phyloP scores from a whole-genome alignment of 2,113 vertebrate species.

The Diadophis punctatus region DNA sequence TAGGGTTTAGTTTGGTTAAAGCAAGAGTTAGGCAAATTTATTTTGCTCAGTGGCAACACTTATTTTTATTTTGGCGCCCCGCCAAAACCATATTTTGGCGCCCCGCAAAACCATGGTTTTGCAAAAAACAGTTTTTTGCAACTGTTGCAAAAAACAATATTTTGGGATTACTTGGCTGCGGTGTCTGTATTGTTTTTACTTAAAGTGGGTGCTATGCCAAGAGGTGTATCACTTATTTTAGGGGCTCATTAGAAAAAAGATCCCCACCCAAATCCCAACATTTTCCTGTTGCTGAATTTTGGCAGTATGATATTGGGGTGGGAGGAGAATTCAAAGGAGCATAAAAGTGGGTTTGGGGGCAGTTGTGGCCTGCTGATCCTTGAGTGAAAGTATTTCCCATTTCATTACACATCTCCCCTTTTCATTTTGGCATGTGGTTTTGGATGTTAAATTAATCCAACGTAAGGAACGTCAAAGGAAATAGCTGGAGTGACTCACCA shows the following conservation, averaged over 20 bases:
- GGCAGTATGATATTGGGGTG: background rate
- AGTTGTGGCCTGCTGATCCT: background rate
- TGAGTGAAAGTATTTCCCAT: background rate
- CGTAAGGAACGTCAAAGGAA: background rate
- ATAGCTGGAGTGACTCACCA: conserved; percentile 77
- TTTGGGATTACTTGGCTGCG: background rate
- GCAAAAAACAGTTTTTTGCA: too few relatives aligned
- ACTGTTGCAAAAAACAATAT: background rate
- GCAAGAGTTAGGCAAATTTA: background rate
- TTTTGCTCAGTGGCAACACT: background rate
- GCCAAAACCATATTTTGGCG: too few relatives aligned
- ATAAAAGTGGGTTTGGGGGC: background rate
- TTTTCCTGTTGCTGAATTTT: background rate
- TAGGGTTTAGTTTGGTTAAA: background rate
- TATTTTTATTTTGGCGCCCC: background rate
- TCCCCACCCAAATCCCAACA: background rate
- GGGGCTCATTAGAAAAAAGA: background rate
- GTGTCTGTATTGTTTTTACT: background rate
- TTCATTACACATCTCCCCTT: background rate
- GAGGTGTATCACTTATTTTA: background rate
- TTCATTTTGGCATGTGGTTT: background rate
- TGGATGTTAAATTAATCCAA: background rate
- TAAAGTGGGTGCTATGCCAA: background rate
- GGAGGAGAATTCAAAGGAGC: background rate
- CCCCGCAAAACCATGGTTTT: background rate